These are phyloP conservation scores for Botia almorhae DNA, from an alignment of 2,797 vertebrate genomes.

Conservation along the genomic window DNA sequence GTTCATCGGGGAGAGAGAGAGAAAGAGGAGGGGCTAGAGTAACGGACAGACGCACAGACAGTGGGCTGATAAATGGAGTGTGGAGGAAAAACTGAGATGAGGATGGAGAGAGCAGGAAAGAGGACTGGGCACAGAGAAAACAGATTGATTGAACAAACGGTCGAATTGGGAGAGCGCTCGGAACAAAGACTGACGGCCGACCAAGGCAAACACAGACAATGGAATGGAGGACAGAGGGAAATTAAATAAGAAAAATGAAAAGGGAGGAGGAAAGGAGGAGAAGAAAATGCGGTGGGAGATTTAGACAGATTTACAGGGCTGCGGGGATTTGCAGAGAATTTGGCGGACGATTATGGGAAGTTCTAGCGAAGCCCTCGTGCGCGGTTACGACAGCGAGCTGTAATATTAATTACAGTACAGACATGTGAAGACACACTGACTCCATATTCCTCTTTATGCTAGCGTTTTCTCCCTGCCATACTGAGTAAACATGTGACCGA, in stretches of 20 bases:
- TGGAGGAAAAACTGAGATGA: neutral
- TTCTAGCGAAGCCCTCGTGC: slow-evolving; percentile 75
- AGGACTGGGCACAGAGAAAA: slow-evolving; percentile 23
- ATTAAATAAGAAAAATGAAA: slow-evolving; percentile 55
- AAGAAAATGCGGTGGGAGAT: slow-evolving; percentile 58
- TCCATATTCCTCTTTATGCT: neutral
- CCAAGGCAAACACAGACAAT: slow-evolving; percentile 32
- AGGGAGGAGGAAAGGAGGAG: slow-evolving; percentile 47
- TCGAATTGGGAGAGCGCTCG: slow-evolving; percentile 21
- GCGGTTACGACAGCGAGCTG: slow-evolving; percentile 74
- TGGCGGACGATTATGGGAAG: slow-evolving; percentile 75
- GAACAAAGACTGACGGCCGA: slow-evolving; percentile 16
- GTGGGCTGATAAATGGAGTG: slow-evolving; percentile 12
- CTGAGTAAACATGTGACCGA: slow-evolving; percentile 12
- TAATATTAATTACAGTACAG: slow-evolving; percentile 77
- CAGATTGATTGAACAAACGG: slow-evolving; percentile 45
- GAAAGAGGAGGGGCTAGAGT: neutral
- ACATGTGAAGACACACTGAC: slow-evolving; percentile 59
- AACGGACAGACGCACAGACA: slow-evolving; percentile 38
- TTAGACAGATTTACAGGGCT: slow-evolving; percentile 69
- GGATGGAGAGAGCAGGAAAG: slow-evolving; percentile 19
- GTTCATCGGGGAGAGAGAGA: slow-evolving; percentile 18
- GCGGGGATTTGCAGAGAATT: slow-evolving; percentile 76
- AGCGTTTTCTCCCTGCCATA: neutral
- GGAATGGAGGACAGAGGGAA: slow-evolving; percentile 34